Base-by-base conservation (phyloP, 2,888 invertebrate species). In the Megamerina dolium region DNA sequence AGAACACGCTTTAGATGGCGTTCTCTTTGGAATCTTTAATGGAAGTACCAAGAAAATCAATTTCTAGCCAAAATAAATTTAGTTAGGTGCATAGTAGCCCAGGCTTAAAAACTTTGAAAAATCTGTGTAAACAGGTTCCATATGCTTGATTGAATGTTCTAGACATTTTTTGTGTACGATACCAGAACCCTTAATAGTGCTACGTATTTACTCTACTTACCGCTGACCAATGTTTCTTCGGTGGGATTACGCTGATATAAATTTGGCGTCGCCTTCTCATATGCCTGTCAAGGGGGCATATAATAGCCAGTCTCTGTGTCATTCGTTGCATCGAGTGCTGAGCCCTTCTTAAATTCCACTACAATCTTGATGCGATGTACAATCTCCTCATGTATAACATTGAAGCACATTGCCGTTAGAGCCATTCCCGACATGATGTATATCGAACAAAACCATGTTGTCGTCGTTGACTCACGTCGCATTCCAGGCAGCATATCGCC, bases 371-470 rank as follows among this genome's bases (percentile, higher is more conserved):
- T 77, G 61, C 88, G 81, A 71, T 88, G 87, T 30, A 88, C 85
- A 54, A 90, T 87, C 71, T 89, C 89, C 62, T 89, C 88, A 61
- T 90, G 89, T 47, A 89, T 82, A 10, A 90, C 88, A 66, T 88
- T 89, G 71, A 89, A 90, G 65, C 88, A 89, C 88, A 90, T 90
- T 34, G 90, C 88, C 10, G 89, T 89, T 55, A 90, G 73, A 2
- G 89, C 89, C 78, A 90, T 82, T 5, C 90, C 90, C 8, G 85
- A 83, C 74, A 90, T 80, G 44, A 89, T 89, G 67, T 90, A 90
- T 44, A 83, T 81, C 20, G 89, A 89, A 72, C 88, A 89, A 70
- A 90, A 89, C 90, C 90, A 90, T 50, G 89, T 76, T 23, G 87
- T 87, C 20, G 81, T 78, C 64, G 78, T 78, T 23, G 72, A 70